Evolutionary conservation across 1,140 invertebrate species (phyloP), one percentile per base, ranked within the genome.

Genomic region (Zaprionus ornatus): DNA sequence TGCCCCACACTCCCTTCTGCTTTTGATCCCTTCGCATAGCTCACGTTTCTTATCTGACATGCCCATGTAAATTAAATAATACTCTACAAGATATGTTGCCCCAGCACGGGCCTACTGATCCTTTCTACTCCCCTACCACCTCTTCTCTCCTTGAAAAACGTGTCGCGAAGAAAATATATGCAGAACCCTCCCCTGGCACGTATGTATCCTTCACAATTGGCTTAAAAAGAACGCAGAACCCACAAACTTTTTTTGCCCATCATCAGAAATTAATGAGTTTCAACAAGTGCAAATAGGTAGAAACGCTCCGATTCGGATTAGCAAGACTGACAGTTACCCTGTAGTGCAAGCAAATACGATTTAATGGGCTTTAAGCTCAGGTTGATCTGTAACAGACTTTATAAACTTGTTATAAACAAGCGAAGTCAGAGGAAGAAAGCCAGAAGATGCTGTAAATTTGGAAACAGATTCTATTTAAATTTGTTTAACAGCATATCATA

Each of bases 221-320:
- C 50, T 52, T 52, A 42, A 40, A 37, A 27, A 35, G 50, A 27
- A 42, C 35, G 21, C 50, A 54, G 21, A 56, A 10, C 27, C 60
- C 12, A 27, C 66, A 73, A 73, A 29, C 66, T 73, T 35, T 66
- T 66, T 35, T 60, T 66, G 37, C 37, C 35, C 32, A 57, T 61
- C 48, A 61, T 45, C 42, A 68, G 50, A 57, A 69, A 69, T 69
- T 74, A 69, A 74, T 74, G 57, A 74, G 50, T 56, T 69, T 61
- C 72, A 74, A 74, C 66, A 74, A 69, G 72, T 66, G 32, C 50
- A 56, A 54, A 25, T 29, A 64, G 23, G 29, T 65, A 23, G 21
- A 3, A 13, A 55, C n/a, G 7, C 2, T 3, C 3, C 4, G 2
- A 21, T 7, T 9, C 10, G 55, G 0, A 21, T 23, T 12, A 54